A percentile compares a stretch with the other conserved stretches of the same genome.
Evolutionary conservation across 2,113 vertebrate genomes (phyloP).

Genomic region (Ptilorrhoa leucosticta): DNA sequence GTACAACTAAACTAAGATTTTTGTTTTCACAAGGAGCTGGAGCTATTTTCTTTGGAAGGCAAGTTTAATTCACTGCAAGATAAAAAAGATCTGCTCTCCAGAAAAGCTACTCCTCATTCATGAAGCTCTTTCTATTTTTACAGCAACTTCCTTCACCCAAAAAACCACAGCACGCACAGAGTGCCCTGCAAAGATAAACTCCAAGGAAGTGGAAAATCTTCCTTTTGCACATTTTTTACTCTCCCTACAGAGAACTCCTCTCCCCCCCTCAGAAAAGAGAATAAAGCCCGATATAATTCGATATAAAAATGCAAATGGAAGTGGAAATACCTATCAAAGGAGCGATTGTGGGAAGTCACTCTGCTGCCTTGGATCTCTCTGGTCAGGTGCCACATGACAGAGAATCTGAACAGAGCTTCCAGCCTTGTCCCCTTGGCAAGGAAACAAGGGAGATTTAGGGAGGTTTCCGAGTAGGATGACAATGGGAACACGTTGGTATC

Average conservation of each 20-base stretch:
- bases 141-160: neutral
- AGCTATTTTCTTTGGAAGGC: neutral
- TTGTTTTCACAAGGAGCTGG: neutral
- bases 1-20: neutral
- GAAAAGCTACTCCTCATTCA: neutral
- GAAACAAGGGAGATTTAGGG: neutral
- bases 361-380: constrained; percentile 89
- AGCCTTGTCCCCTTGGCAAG: constrained; percentile 79
- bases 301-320: neutral
- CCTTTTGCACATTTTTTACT: neutral
- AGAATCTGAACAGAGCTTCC: constrained; percentile 92
- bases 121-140: neutral
- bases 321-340: constrained; percentile 87
- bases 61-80: neutral
- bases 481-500: neutral
- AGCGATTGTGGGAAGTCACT: constrained; percentile 86
- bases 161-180: neutral
- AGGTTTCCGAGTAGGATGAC: neutral
- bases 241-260: neutral
- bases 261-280: neutral
- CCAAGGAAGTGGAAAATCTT: neutral
- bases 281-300: neutral
- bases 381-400: constrained; percentile 96
- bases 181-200: neutral
- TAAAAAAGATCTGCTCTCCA: neutral